These are phyloP conservation scores for Akabosia matsudoensis DNA, from an alignment of 1,140 invertebrate species.

Conservation along the genomic window DNA sequence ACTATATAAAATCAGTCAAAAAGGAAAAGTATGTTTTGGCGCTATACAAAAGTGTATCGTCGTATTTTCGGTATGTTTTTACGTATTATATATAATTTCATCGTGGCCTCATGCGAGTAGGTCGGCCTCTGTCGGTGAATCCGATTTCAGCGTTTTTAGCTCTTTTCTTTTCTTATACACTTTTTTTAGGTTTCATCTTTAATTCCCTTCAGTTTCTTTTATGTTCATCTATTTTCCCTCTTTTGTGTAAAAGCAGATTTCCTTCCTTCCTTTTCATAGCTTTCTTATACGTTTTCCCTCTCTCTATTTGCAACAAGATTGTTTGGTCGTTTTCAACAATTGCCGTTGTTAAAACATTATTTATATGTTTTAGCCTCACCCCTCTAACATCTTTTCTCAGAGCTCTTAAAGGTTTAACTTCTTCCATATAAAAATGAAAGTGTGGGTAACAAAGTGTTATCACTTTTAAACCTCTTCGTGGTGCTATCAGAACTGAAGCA, in stretches of 20 bases:
- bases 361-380: background rate
- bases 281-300: background rate
- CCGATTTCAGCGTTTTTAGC: background rate
- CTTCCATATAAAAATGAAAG: background rate
- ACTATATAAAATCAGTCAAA: no score
- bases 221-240: constrained; percentile 1
- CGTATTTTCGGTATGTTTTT: no score
- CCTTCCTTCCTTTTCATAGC: constrained; percentile 14
- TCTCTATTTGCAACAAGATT: background rate
- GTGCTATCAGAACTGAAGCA: no score
- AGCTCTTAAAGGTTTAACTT: background rate
- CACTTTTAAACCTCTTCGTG: background rate
- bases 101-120: background rate
- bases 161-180: background rate
- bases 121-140: constrained; percentile 17
- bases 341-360: background rate
- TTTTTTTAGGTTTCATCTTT: constrained; percentile 18
- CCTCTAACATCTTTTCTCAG: background rate
- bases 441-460: no score
- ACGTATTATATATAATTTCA: constrained; percentile 15
- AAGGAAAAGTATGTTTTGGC: no score
- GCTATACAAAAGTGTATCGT: no score
- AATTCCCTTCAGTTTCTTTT: constrained; percentile 20
- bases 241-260: constrained; percentile 8
- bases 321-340: background rate